Evolutionary conservation across 2,888 invertebrate genomes (phyloP).

Genomic region (Meiosimyza platycephala): DNA sequence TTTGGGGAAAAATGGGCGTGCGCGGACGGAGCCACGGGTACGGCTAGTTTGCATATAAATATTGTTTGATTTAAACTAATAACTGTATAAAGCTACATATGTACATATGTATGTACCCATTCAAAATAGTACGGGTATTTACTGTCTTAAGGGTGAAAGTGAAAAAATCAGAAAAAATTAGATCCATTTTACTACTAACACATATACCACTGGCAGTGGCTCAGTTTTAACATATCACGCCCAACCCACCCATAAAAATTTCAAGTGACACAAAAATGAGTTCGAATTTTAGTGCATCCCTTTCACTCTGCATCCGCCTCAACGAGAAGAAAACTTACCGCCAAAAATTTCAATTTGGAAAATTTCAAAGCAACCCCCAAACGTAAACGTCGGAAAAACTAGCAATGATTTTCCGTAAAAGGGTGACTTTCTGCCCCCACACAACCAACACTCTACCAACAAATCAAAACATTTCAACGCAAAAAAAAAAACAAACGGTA

Average conservation of each 20-base stretch:
- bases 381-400: background rate
- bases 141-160: no score
- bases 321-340: conserved; percentile 10
- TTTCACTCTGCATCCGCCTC: background rate
- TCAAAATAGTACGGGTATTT: no score
- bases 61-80: no score
- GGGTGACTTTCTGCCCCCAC: conserved; percentile 1
- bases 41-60: no score
- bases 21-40: no score
- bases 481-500: background rate
- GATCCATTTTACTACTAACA: conserved; percentile 9
- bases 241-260: conserved; percentile 3
- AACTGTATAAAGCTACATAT: no score
- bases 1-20: no score
- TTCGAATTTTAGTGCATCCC: background rate
- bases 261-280: conserved; percentile 12
- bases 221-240: background rate
- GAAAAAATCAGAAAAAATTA: background rate
- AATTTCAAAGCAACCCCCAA: conserved; percentile 1
- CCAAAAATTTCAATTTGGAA: conserved; percentile 16
- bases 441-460: conserved; percentile 7
- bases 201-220: background rate
- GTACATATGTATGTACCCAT: no score
- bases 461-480: background rate
- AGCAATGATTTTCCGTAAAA: background rate